Conservation (phyloP, 1,140 invertebrate species). For the Dinoponera quadriceps region DNA sequence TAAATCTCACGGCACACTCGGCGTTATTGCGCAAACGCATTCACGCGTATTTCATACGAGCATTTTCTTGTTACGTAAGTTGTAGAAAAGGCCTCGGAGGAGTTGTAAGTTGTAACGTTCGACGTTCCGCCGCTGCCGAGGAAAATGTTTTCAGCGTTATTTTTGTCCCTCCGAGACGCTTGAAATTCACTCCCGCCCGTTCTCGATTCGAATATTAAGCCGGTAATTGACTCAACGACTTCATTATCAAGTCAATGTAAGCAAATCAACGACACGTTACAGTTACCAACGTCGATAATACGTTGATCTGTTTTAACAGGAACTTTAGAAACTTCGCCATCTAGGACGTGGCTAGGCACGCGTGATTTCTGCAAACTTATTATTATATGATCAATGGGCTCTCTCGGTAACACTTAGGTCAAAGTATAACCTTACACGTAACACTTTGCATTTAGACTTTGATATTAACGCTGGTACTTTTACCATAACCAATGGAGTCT, state of each 20-base stretch:
- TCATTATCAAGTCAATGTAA: conserved; percentile 35
- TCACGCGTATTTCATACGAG: conserved; percentile 59
- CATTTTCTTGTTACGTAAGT: conserved; percentile 66
- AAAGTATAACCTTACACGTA: conserved; percentile 29
- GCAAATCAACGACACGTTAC: conserved; percentile 11
- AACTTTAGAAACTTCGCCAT: conserved; percentile 17
- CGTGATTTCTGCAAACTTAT: neutral
- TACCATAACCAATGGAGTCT: neutral
- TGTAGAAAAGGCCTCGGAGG: conserved; percentile 48
- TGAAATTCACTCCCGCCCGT: conserved; percentile 8
- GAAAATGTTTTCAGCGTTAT: conserved; percentile 25
- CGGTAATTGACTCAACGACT: conserved; percentile 12
- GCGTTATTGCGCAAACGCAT: conserved; percentile 51
- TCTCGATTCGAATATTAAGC: neutral
- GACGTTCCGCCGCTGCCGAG: conserved; percentile 3
- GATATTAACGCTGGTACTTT: conserved; percentile 35
- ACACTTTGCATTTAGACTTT: conserved; percentile 40
- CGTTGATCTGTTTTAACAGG: conserved; percentile 5
- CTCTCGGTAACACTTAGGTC: conserved; percentile 19
- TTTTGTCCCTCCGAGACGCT: conserved; percentile 1
- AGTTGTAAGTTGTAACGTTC: conserved; percentile 27
- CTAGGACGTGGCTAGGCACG: neutral
- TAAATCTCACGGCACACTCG: conserved; percentile 23
- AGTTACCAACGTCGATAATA: conserved; percentile 11
- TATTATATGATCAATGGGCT: conserved; percentile 41